Conservation (phyloP, 2,888 invertebrate species). For the Diadegma fenestrale region DNA sequence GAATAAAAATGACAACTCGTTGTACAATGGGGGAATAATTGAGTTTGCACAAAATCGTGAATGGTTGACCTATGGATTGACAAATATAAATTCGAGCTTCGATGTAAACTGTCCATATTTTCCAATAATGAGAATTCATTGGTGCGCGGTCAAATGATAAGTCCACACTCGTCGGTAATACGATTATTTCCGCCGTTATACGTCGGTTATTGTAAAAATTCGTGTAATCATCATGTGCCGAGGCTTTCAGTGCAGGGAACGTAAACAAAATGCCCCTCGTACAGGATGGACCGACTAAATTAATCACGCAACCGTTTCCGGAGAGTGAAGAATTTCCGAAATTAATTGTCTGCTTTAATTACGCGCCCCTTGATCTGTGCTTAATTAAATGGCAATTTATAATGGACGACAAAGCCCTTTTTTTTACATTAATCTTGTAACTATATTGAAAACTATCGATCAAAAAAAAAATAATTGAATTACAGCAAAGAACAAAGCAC, state of each 20-base stretch:
- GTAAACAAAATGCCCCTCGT: constrained; percentile 7
- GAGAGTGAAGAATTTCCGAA: constrained; percentile 30
- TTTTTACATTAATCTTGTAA: not conserved
- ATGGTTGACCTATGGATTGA: not conserved
- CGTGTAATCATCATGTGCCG: constrained; percentile 7
- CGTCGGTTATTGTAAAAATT: constrained; percentile 37
- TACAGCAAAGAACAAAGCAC: not conserved
- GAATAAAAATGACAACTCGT: not conserved
- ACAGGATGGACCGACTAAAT: constrained; percentile 14
- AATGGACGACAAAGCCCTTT: not conserved
- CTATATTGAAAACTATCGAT: not conserved
- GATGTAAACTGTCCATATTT: constrained; percentile 25
- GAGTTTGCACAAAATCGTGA: constrained; percentile 3
- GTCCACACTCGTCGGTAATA: constrained; percentile 32
- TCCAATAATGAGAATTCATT: constrained; percentile 52
- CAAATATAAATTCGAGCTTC: constrained; percentile 17
- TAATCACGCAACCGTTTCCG: constrained; percentile 28
- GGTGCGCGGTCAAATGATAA: constrained; percentile 38
- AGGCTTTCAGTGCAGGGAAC: not conserved
- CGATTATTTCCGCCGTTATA: constrained; percentile 36
- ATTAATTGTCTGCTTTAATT: constrained; percentile 41
- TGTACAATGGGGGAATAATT: not conserved
- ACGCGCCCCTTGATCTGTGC: not conserved
- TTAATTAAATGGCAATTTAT: constrained; percentile 15
- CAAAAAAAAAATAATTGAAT: not conserved